These are phyloP conservation scores for Portevinia maculata DNA, from an alignment of 2,888 invertebrate genomes.

Conservation along the genomic window DNA sequence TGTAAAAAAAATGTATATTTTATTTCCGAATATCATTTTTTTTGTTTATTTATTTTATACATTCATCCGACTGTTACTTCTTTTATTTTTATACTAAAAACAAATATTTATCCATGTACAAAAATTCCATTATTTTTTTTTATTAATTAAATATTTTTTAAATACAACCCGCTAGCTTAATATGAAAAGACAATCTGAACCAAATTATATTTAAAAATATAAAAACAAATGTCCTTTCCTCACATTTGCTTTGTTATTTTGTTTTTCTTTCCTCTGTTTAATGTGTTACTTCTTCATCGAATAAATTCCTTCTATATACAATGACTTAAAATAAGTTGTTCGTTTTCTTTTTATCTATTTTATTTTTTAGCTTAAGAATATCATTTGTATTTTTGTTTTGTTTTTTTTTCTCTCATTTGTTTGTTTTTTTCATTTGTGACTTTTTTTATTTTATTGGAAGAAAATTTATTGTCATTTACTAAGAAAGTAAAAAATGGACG, in stretches of 20 bases:
- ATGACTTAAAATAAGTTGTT: constrained; percentile 63
- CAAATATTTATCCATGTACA: constrained; percentile 51
- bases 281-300: constrained; percentile 22
- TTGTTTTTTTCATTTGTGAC: background rate
- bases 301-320: constrained; percentile 63
- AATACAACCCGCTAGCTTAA: constrained; percentile 61
- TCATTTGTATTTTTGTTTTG: constrained; percentile 21
- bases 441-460: constrained; percentile 39
- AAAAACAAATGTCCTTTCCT: constrained; percentile 37
- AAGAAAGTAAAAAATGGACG: constrained; percentile 47
- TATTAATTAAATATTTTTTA: constrained; percentile 48
- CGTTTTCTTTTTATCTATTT: constrained; percentile 10
- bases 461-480: constrained; percentile 36
- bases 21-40: constrained; percentile 58
- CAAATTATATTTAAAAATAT: constrained; percentile 53
- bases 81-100: constrained; percentile 32
- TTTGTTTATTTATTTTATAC: constrained; percentile 62
- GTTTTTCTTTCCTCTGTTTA: constrained; percentile 4
- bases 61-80: constrained; percentile 54
- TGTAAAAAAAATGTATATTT: constrained; percentile 58
- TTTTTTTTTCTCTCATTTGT: constrained; percentile 5
- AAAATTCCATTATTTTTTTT: constrained; percentile 36
- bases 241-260: constrained; percentile 39
- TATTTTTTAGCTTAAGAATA: constrained; percentile 46
- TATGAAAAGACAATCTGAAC: constrained; percentile 45